Conservation (phyloP, 2,113 vertebrate species). For the Oriolus oriolus region DNA sequence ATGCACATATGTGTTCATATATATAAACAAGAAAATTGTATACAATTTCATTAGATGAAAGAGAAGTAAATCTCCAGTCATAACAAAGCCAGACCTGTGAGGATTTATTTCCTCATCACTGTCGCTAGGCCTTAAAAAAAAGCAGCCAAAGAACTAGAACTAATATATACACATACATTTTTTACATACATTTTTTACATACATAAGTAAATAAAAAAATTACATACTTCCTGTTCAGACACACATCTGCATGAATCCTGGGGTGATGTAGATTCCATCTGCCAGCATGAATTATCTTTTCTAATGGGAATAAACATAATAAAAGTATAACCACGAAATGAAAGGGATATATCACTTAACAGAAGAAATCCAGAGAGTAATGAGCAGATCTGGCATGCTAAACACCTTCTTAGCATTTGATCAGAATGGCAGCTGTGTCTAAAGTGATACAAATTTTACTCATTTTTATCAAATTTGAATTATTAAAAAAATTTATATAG, state of each 20-base stretch:
- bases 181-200: background rate
- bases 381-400: background rate
- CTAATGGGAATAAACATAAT: background rate
- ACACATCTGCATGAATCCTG: conserved; percentile 19
- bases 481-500: background rate
- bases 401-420: background rate
- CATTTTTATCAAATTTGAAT: background rate
- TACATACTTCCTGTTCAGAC: background rate
- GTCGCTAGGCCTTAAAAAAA: background rate
- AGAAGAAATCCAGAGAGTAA: background rate
- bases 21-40: background rate
- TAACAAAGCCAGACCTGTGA: background rate
- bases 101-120: background rate
- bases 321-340: background rate
- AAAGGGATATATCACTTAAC: background rate
- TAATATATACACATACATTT: background rate
- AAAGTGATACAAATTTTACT: background rate
- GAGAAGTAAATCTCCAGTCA: background rate
- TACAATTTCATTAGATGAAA: background rate
- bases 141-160: background rate
- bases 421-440: background rate
- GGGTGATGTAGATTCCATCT: background rate
- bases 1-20: accelerated
- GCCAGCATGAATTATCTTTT: conserved; percentile 46
- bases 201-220: background rate